Conservation (phyloP, 2,888 invertebrate genomes). For the Tyria jacobaeae region DNA sequence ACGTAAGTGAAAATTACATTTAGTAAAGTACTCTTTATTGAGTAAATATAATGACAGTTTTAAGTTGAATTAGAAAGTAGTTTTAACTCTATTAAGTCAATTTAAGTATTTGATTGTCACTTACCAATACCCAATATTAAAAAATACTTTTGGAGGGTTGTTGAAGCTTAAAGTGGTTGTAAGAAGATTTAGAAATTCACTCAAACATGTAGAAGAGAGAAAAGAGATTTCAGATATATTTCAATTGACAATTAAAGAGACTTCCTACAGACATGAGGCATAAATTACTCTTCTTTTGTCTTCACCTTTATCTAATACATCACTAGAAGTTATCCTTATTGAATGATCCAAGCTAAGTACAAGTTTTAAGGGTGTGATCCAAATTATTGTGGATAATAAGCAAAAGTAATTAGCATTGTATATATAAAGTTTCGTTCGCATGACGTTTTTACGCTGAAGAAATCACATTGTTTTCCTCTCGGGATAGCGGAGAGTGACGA, state of each 20-base stretch:
- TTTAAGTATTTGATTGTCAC: too few relatives aligned
- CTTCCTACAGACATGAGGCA: too few relatives aligned
- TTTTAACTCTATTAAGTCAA: too few relatives aligned
- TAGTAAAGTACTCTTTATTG: not conserved
- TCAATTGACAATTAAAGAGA: too few relatives aligned
- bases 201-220: too few relatives aligned
- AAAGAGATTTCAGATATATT: too few relatives aligned
- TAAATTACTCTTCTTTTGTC: not conserved
- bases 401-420: slow-evolving; percentile 38
- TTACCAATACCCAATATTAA: too few relatives aligned
- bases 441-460: slow-evolving; percentile 63
- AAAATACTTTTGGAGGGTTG: too few relatives aligned
- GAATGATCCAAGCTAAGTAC: too few relatives aligned
- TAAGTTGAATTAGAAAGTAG: not conserved
- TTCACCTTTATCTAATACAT: too few relatives aligned
- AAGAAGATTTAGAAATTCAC: not conserved
- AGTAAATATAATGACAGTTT: not conserved
- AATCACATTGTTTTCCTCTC: slow-evolving; percentile 80
- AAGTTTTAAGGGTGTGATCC: too few relatives aligned
- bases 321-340: too few relatives aligned
- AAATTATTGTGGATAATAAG: slow-evolving; percentile 26
- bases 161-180: not conserved
- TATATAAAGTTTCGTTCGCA: slow-evolving; percentile 48
- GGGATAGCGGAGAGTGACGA: slow-evolving; percentile 74
- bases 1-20: not conserved